These are phyloP conservation scores for Neoscelio sp. DNA, from an alignment of 2,888 invertebrate genomes.

Conservation along the genomic window DNA sequence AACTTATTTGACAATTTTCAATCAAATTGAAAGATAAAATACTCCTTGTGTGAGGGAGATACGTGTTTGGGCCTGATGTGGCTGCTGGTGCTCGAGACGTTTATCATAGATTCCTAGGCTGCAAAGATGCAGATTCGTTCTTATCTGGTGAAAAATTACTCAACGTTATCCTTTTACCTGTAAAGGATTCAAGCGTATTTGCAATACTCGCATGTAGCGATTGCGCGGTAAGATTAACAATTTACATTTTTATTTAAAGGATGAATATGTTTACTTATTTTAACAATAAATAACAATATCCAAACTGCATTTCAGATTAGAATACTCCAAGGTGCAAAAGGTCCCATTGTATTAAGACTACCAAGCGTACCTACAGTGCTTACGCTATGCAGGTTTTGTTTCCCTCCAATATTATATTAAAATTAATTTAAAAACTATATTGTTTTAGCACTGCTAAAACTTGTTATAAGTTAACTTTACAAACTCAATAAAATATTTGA, in stretches of 20 bases:
- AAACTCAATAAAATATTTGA: too few species aligned
- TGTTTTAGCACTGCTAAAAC: too few species aligned
- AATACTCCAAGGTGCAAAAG: constrained; percentile 79
- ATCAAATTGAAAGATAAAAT: too few species aligned
- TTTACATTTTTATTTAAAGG: not conserved
- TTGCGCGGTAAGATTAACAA: constrained; percentile 75
- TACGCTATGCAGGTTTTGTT: constrained; percentile 76
- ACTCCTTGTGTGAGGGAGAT: constrained; percentile 85
- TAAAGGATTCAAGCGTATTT: constrained; percentile 80
- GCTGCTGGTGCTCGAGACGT: constrained; percentile 93
- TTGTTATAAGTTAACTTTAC: too few species aligned
- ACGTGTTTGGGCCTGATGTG: constrained; percentile 92
- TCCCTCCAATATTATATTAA: not conserved
- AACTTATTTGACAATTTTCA: too few species aligned
- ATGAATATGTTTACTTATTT: not conserved
- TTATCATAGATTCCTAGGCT: constrained; percentile 95
- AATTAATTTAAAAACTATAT: not conserved
- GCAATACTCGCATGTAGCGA: constrained; percentile 80
- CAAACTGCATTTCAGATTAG: constrained; percentile 74
- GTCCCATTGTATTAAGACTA: constrained; percentile 78
- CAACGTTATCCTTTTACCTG: constrained; percentile 90
- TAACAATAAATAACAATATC: not conserved
- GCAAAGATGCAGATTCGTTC: constrained; percentile 94
- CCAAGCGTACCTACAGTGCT: constrained; percentile 79
- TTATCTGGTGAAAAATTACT: constrained; percentile 94